Evolutionary conservation across 2,797 vertebrate genomes (phyloP).

Genomic region (Sebastes elongatus): DNA sequence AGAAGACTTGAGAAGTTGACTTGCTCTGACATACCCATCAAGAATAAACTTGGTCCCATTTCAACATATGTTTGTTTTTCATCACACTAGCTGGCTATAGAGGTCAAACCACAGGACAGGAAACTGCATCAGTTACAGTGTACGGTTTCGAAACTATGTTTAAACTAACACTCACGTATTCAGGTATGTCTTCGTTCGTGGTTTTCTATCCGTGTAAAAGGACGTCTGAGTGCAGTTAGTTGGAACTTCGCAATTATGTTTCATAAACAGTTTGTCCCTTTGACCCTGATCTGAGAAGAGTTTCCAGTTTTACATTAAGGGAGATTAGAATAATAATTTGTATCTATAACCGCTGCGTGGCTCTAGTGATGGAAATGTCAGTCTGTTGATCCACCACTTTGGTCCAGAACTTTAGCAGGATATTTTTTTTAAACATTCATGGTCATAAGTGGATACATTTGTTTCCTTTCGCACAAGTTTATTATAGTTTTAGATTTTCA

Average conservation of each 20-base stretch:
- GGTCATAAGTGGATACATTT: no score
- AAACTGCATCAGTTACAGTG: not conserved
- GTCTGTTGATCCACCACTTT: no score
- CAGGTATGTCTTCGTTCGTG: rapidly evolving
- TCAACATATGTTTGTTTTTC: not conserved
- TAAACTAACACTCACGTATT: rapidly evolving
- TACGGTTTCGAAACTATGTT: not conserved
- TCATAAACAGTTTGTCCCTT: not conserved
- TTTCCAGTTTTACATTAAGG: not conserved
- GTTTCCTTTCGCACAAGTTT: no score
- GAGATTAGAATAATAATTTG: not conserved
- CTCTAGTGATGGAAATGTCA: no score
- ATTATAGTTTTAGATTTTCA: no score
- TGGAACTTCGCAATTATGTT: not conserved
- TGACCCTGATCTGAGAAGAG: not conserved
- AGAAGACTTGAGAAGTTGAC: not conserved
- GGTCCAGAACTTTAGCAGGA: no score
- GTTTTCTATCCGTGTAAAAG: not conserved
- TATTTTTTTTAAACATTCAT: no score
- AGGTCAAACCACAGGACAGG: slow-evolving; percentile 43
- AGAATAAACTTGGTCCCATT: not conserved
- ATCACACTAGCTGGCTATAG: not conserved
- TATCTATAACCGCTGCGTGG: not conserved
- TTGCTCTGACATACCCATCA: not conserved
- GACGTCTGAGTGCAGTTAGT: not conserved